phyloP scores from a whole-genome alignment of 1,140 invertebrate species.

The Aricia agestis region DNA sequence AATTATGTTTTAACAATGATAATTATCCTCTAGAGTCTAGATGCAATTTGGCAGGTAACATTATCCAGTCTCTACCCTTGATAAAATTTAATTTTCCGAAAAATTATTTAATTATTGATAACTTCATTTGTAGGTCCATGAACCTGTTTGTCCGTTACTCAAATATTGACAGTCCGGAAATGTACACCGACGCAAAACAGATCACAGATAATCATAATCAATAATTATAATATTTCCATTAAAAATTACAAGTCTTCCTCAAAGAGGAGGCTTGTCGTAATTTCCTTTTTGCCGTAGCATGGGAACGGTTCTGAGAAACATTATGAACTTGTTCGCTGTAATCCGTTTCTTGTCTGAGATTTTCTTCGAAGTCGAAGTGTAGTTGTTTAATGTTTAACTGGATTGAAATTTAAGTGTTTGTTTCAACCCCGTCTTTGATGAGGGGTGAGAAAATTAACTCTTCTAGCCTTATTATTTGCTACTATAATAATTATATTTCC shows the following conservation, averaged over 20 bases:
- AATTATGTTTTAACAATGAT: too few relatives aligned
- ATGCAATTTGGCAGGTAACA: too few relatives aligned
- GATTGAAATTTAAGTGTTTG: background rate
- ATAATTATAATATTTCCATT: constrained; percentile 1
- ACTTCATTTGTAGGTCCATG: too few relatives aligned
- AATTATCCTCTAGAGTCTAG: too few relatives aligned
- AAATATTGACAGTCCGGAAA: background rate
- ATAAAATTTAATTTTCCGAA: too few relatives aligned
- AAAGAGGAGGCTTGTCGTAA: constrained; percentile 11
- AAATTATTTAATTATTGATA: too few relatives aligned
- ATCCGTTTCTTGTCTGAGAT: constrained; percentile 52
- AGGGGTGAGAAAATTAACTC: too few relatives aligned
- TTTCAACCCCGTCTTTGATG: too few relatives aligned
- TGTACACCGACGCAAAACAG: background rate
- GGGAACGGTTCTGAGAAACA: constrained; percentile 47
- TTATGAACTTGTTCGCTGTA: constrained; percentile 48
- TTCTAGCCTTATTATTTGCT: too few relatives aligned
- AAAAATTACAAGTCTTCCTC: constrained; percentile 34
- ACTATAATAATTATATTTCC: too few relatives aligned
- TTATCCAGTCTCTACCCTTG: too few relatives aligned
- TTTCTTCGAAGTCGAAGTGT: constrained; percentile 59
- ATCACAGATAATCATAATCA: background rate
- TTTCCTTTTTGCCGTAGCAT: constrained; percentile 38
- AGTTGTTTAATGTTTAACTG: background rate
- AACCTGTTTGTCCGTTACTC: too few relatives aligned